A percentile compares a stretch with the other conserved stretches of the same genome.
phyloP scores from a whole-genome alignment of 2,888 invertebrate genomes.

The Venusia cambrica region DNA sequence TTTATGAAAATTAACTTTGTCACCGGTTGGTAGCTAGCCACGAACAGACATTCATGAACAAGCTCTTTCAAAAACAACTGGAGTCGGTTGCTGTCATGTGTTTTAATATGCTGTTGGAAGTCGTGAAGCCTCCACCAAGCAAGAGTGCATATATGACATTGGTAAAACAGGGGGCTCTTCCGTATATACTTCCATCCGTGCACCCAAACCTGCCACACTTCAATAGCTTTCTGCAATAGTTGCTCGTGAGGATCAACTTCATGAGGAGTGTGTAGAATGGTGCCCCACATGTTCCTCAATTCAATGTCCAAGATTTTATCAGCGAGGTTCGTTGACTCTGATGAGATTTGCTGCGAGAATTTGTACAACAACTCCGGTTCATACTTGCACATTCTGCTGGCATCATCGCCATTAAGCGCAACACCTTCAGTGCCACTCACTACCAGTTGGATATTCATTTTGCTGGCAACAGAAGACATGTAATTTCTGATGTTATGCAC shows the following conservation, averaged over 20 bases:
- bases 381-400: constrained; percentile 8
- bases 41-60: constrained; percentile 34
- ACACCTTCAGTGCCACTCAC: too few species aligned
- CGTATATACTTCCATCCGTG: constrained; percentile 4
- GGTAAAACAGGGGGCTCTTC: constrained; percentile 44
- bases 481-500: not conserved
- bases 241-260: constrained; percentile 5
- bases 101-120: constrained; percentile 41
- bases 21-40: constrained; percentile 19
- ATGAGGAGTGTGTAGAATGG: not conserved
- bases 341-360: constrained; percentile 19
- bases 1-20: constrained; percentile 7
- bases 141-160: constrained; percentile 47
- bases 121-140: constrained; percentile 50
- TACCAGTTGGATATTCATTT: not conserved
- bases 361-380: constrained; percentile 18
- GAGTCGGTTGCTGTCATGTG: constrained; percentile 1
- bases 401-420: too few species aligned
- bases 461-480: not conserved
- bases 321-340: constrained; percentile 19
- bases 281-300: constrained; percentile 35
- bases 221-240: constrained; percentile 29
- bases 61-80: constrained; percentile 24
- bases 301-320: constrained; percentile 36
- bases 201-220: constrained; percentile 35